phyloP scores from a whole-genome alignment of 2,888 invertebrate genomes.

The Electrophaes corylata region DNA sequence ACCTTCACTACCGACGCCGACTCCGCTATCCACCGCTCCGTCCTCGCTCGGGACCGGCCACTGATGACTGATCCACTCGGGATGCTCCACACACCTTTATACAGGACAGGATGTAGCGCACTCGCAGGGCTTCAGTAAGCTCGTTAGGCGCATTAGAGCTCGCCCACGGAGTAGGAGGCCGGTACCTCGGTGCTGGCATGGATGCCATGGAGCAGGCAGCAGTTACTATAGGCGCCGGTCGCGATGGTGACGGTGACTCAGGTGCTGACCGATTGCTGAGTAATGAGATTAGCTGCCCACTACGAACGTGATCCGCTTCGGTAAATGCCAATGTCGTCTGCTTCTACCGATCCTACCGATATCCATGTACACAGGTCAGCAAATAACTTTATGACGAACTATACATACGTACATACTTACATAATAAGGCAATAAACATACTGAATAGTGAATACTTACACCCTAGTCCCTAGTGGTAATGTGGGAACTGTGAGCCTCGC shows the following conservation, averaged over 20 bases:
- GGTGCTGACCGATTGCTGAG: background rate
- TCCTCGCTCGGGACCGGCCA: background rate
- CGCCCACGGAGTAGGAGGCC: slow-evolving; percentile 29
- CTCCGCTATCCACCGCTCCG: background rate
- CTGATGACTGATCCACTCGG: slow-evolving; percentile 9
- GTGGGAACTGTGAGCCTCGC: no score
- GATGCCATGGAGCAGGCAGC: background rate
- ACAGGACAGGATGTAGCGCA: slow-evolving; percentile 64
- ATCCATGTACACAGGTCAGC: no score
- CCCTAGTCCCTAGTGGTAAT: no score
- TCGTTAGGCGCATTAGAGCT: slow-evolving; percentile 62
- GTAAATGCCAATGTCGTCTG: background rate
- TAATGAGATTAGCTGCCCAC: slow-evolving; percentile 8
- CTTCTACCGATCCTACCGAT: no score
- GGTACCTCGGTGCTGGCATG: background rate
- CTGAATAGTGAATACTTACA: no score
- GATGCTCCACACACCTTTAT: slow-evolving; percentile 53
- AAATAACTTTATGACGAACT: no score
- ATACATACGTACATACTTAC: no score
- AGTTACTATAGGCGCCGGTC: background rate
- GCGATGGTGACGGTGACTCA: background rate
- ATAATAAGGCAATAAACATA: no score
- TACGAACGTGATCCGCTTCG: background rate
- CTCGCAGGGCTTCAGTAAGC: slow-evolving; percentile 71
- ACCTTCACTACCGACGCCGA: background rate